Evolutionary conservation across 2,888 invertebrate genomes (phyloP).

Genomic region (Athrips mouffetella): DNA sequence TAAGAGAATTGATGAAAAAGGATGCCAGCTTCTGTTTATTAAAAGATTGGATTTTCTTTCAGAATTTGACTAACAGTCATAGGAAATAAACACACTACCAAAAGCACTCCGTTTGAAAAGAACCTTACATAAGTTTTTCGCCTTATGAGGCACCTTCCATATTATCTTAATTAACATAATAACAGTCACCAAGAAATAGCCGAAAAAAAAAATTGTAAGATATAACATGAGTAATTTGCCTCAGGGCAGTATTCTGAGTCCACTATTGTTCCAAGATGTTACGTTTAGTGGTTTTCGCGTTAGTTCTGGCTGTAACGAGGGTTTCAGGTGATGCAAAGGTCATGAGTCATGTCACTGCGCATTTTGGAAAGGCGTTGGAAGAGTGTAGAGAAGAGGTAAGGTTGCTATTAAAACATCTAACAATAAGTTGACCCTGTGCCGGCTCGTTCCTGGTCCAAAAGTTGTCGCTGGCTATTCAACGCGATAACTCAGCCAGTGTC

Average conservation of each 20-base stretch:
- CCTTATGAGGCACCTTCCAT: not conserved
- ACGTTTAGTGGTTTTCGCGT: conserved; percentile 30
- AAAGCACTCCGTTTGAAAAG: not conserved
- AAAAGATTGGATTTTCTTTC: no score
- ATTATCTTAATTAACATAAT: conserved; percentile 9
- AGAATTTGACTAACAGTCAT: no score
- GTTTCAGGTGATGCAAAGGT: conserved; percentile 58
- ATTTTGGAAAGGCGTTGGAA: conserved; percentile 61
- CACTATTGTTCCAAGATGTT: conserved; percentile 7
- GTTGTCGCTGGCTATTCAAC: no score
- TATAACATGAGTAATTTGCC: conserved; percentile 7
- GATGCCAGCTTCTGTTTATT: no score
- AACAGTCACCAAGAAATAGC: conserved; percentile 6
- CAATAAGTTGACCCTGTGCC: no score
- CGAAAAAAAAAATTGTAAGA: conserved; percentile 20
- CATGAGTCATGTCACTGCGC: conserved; percentile 71
- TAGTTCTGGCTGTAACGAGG: conserved; percentile 33
- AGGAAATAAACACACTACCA: no score
- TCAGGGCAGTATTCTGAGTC: conserved; percentile 6
- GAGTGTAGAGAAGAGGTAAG: conserved; percentile 65
- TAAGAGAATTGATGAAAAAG: no score
- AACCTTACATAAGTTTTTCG: not conserved
- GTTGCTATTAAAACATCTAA: no score
- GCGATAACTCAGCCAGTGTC: no score
- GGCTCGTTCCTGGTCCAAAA: no score